phyloP scores from a whole-genome alignment of 2,888 invertebrate genomes.

The Cristatella mucedo region DNA sequence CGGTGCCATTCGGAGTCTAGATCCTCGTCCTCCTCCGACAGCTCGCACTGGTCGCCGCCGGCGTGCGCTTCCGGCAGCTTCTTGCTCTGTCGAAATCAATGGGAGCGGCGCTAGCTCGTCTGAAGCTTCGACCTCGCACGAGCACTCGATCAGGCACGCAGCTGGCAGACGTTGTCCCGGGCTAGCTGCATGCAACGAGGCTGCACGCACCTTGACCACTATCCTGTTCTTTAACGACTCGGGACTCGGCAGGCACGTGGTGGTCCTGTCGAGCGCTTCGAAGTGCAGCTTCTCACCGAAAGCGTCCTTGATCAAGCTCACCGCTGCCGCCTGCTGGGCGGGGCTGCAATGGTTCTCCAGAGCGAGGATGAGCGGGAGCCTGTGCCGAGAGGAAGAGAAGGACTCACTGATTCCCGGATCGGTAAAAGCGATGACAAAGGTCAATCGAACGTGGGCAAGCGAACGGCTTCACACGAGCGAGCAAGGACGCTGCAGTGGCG shows the following conservation, averaged over 20 bases:
- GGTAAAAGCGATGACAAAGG: too few species aligned
- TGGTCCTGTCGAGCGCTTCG: slow-evolving; percentile 17
- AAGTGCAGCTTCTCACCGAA: slow-evolving; percentile 33
- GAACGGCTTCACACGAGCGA: too few species aligned
- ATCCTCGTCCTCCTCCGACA: slow-evolving; percentile 45
- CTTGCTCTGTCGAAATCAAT: slow-evolving; percentile 39
- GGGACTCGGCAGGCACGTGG: slow-evolving; percentile 29
- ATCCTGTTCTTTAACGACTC: slow-evolving; percentile 34
- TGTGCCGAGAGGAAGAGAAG: slow-evolving; percentile 17
- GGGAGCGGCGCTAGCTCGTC: too few species aligned
- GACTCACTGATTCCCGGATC: too few species aligned
- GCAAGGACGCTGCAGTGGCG: too few species aligned
- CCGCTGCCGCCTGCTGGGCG: slow-evolving; percentile 39
- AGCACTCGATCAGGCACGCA: too few species aligned
- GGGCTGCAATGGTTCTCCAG: slow-evolving; percentile 42
- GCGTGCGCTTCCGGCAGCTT: slow-evolving; percentile 31
- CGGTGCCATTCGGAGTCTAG: slow-evolving; percentile 35
- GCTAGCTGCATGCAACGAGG: too few species aligned
- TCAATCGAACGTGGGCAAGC: too few species aligned
- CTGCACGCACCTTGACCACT: slow-evolving; percentile 26
- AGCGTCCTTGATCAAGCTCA: slow-evolving; percentile 25
- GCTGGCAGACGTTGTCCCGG: too few species aligned
- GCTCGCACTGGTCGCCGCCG: slow-evolving; percentile 38
- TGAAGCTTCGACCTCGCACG: too few species aligned
- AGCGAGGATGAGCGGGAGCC: slow-evolving; percentile 43